Conservation (phyloP, 2,888 invertebrate species). For the Axea sp. region DNA sequence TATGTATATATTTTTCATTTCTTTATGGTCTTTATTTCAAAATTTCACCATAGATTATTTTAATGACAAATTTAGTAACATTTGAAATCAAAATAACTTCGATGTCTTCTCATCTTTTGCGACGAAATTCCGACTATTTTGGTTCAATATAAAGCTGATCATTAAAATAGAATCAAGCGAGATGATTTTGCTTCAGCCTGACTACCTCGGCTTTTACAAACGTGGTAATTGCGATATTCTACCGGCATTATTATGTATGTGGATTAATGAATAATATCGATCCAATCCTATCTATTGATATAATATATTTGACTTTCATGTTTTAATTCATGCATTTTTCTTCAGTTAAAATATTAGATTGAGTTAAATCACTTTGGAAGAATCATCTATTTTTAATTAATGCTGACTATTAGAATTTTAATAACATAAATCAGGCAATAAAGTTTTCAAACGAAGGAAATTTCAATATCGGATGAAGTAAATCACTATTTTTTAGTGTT, state of each 20-base stretch:
- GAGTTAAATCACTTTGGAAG: no score
- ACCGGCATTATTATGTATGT: neutral
- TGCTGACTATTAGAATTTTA: neutral
- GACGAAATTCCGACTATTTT: slow-evolving; percentile 28
- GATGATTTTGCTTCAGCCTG: slow-evolving; percentile 70
- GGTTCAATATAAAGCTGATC: slow-evolving; percentile 64
- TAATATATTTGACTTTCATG: slow-evolving; percentile 16
- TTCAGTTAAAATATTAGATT: no score
- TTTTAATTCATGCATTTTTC: slow-evolving; percentile 7
- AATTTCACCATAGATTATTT: no score
- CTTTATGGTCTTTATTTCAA: no score
- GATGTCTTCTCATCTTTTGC: neutral
- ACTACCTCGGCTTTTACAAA: slow-evolving; percentile 54
- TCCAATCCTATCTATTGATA: slow-evolving; percentile 1
- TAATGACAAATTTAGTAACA: no score
- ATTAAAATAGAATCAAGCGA: slow-evolving; percentile 75
- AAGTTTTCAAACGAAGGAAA: no score
- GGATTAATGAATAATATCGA: slow-evolving; percentile 3
- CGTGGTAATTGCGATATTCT: slow-evolving; percentile 1
- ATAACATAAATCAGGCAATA: neutral
- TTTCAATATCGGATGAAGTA: no score
- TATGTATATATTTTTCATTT: no score
- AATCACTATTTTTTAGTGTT: no score
- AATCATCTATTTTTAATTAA: no score
- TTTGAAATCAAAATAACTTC: neutral